Percentiles rank a stretch among this genome's conserved stretches.
Evolutionary conservation across 2,888 invertebrate genomes (phyloP).

Genomic region (Nycteola revayana): DNA sequence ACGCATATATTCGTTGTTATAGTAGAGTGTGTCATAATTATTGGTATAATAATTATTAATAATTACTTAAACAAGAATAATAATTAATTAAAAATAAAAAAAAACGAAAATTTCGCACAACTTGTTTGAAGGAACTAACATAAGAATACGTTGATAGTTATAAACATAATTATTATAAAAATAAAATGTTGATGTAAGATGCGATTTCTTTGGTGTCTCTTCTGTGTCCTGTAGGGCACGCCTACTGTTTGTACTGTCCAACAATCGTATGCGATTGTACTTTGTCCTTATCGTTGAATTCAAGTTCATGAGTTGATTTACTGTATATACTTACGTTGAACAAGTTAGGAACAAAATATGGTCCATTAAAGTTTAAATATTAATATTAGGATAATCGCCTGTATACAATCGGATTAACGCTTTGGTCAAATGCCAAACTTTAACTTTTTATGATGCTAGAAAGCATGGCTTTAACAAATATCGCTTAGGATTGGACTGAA

Average conservation of each 20-base stretch:
- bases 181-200: constrained; percentile 41
- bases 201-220: constrained; percentile 27
- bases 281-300: constrained; percentile 32
- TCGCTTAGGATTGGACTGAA: constrained; percentile 63
- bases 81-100: constrained; percentile 27
- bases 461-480: constrained; percentile 63
- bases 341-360: constrained; percentile 73
- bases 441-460: constrained; percentile 54
- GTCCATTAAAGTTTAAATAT: constrained; percentile 75
- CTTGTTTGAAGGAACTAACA: constrained; percentile 71
- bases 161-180: constrained; percentile 45
- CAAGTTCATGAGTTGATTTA: constrained; percentile 43
- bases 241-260: constrained; percentile 39
- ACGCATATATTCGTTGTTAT: constrained; percentile 61
- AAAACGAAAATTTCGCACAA: constrained; percentile 77
- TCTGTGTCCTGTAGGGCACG: constrained; percentile 29
- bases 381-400: constrained; percentile 63
- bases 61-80: constrained; percentile 43
- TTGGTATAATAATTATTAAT: constrained; percentile 51
- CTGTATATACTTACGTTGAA: constrained; percentile 62
- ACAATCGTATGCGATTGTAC: constrained; percentile 21
- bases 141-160: constrained; percentile 63
- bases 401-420: constrained; percentile 59
- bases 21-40: constrained; percentile 70
- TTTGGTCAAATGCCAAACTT: constrained; percentile 69